Base-by-base conservation (phyloP, 1,140 invertebrate species). In the Trichogramma pretiosum region DNA sequence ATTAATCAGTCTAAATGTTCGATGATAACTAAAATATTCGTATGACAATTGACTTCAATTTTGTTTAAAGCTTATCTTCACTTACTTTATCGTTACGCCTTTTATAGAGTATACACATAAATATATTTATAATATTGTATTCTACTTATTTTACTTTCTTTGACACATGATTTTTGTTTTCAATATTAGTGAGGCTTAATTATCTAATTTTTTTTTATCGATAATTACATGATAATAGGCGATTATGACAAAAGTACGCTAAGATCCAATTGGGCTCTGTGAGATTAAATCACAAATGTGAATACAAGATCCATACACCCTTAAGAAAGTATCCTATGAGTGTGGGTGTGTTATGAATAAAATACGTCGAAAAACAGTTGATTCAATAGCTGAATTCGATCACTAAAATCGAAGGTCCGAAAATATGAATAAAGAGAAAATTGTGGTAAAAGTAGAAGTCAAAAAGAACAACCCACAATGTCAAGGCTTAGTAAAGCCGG, bases 401-500 rank as follows among this genome's bases (percentile, higher is more conserved):
- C n/a, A n/a, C n/a, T n/a, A n/a, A n/a, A n/a, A n/a, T n/a, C n/a
- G n/a, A n/a, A 50, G 35, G 48, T 45, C 42, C 48, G 48, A 45
- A 36, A 41, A 38, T 46, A 34, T 37, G 45, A 46, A n/a, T n/a
- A n/a, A 9, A 34, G 5, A 34, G 11, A n/a, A 14, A n/a, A n/a
- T 9, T 34, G 16, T 34, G 32, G 5, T 5, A 9, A n/a, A n/a
- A n/a, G 5, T 9, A 34, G 32, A 34, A 4, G 5, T 5, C 16
- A 14, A 39, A 50, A 36, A 47, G 44, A 55, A 62, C 59, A 67
- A 63, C 65, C 63, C 60, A 64, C 61, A 43, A 41, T 60, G 57
- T 63, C 68, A 68, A 70, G 62, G 46, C 26, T 30, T 28, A 26
- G 16, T 18, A 17, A 39, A 39, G 41, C 49, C 49, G 41, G 64